Evolutionary conservation across 2,797 vertebrate species (phyloP).

Genomic region (Coilia nasus): DNA sequence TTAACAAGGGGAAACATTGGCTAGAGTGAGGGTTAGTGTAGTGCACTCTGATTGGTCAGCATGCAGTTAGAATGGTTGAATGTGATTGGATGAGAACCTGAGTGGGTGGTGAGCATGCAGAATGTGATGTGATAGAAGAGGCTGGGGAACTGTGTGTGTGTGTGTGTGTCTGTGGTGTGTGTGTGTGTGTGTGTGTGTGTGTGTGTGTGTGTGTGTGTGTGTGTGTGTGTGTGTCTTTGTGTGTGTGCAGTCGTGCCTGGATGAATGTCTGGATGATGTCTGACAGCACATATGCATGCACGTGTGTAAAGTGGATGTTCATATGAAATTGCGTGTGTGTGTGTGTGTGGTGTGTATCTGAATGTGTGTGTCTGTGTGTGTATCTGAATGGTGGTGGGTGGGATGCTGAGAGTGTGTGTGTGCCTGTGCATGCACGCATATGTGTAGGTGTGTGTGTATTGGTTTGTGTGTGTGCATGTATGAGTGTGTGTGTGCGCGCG

Average conservation of each 20-base stretch:
- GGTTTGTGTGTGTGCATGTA: background rate
- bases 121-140: background rate
- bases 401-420: too few species aligned
- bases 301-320: background rate
- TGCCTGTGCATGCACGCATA: too few species aligned
- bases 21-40: background rate
- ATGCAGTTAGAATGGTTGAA: background rate
- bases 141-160: conserved; percentile 20
- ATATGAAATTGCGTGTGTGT: too few species aligned
- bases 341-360: too few species aligned
- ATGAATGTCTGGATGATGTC: conserved; percentile 32
- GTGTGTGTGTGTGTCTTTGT: background rate
- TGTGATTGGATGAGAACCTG: background rate
- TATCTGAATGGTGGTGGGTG: too few species aligned
- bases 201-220: background rate
- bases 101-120: conserved; percentile 1
- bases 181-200: background rate
- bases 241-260: background rate
- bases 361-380: too few species aligned
- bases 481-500: conserved; percentile 52
- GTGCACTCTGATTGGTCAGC: background rate
- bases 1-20: background rate
- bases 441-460: background rate
- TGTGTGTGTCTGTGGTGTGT: conserved; percentile 48
- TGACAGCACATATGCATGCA: too few species aligned